Evolutionary conservation across 1,140 invertebrate species (phyloP).

Genomic region (Bacillus rossius): DNA sequence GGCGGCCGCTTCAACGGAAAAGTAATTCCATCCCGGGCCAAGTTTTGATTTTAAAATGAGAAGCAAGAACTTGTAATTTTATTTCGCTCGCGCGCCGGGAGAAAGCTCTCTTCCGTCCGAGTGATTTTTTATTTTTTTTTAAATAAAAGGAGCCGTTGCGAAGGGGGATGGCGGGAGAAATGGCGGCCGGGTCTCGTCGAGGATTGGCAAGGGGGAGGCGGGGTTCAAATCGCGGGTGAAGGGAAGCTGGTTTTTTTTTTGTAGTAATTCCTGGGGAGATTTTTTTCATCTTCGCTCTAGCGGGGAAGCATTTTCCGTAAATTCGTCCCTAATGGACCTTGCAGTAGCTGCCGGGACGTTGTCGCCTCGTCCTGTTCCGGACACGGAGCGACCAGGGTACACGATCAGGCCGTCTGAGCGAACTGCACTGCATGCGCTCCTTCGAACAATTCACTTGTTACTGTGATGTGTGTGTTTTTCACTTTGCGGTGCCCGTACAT

Average conservation of each 20-base stretch:
- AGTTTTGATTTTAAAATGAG: conserved; percentile 18
- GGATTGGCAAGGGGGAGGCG: background rate
- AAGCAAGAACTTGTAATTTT: conserved; percentile 14
- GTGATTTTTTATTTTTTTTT: background rate
- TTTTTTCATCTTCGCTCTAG: background rate
- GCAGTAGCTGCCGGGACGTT: too few species aligned
- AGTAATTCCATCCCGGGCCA: conserved; percentile 10
- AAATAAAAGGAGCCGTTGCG: background rate
- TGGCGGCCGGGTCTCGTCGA: background rate
- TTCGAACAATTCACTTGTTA: too few species aligned
- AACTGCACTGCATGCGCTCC: too few species aligned
- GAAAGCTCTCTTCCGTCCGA: conserved; percentile 9
- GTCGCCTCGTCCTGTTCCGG: conserved; percentile 38
- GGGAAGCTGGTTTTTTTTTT: conserved; percentile 16
- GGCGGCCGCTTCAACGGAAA: background rate
- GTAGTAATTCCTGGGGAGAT: conserved; percentile 18
- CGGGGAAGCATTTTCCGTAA: too few species aligned
- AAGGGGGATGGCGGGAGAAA: conserved; percentile 4
- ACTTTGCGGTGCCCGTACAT: too few species aligned
- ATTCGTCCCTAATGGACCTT: too few species aligned
- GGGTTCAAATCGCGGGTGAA: conserved; percentile 12
- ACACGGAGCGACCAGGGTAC: too few species aligned
- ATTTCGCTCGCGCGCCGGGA: conserved; percentile 6
- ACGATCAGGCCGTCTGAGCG: too few species aligned
- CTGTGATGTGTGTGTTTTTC: too few species aligned